Conservation (phyloP, 2,888 invertebrate species). For the Gari tellinella region DNA sequence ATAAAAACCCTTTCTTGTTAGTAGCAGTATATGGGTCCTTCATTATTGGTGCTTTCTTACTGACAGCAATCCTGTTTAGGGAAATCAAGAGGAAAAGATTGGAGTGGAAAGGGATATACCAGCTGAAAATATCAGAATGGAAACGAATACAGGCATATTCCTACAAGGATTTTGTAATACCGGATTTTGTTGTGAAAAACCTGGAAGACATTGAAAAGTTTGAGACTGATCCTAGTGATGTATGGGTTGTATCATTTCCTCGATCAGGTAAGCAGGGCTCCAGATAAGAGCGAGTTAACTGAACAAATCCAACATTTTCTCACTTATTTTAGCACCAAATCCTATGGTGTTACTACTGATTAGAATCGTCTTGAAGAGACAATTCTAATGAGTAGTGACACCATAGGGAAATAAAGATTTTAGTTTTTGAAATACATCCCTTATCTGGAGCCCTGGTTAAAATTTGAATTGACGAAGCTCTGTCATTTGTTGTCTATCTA, state of each 20-base stretch:
- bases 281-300: too few relatives aligned
- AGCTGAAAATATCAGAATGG: conserved; percentile 53
- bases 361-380: too few relatives aligned
- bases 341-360: too few relatives aligned
- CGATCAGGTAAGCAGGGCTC: conserved; percentile 93
- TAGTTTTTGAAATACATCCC: too few relatives aligned
- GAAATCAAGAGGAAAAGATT: conserved; percentile 55
- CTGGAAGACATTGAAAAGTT: conserved; percentile 86
- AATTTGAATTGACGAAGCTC: too few relatives aligned
- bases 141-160: conserved; percentile 55
- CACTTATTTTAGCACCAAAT: too few relatives aligned
- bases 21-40: conserved; percentile 66
- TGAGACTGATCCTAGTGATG: conserved; percentile 90
- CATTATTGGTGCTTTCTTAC: conserved; percentile 58
- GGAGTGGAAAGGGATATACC: conserved; percentile 58
- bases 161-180: conserved; percentile 72
- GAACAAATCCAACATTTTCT: too few relatives aligned
- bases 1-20: conserved; percentile 14
- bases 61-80: conserved; percentile 57
- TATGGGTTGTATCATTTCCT: conserved; percentile 95
- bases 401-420: too few relatives aligned
- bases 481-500: not conserved
- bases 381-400: too few relatives aligned
- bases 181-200: conserved; percentile 68
- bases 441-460: too few relatives aligned